Evolutionary conservation across 2,888 invertebrate species (phyloP).

Genomic region (Spisula solida): DNA sequence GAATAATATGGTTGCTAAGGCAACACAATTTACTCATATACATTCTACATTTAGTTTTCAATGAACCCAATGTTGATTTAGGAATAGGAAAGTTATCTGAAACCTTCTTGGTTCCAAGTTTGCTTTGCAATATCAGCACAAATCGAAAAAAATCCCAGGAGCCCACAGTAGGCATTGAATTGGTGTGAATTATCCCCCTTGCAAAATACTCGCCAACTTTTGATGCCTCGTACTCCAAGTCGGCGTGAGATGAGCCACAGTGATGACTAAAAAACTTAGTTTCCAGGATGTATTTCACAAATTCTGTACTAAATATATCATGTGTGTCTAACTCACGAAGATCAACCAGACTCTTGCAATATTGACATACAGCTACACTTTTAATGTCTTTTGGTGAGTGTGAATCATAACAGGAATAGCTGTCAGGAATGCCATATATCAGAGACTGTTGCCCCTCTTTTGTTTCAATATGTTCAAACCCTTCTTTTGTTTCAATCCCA

Average conservation of each 20-base stretch:
- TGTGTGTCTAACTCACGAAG: not conserved
- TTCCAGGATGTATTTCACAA: conserved; percentile 9
- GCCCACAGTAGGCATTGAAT: not conserved
- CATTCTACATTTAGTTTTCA: not conserved
- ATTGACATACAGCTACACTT: not conserved
- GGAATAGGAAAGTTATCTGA: not conserved
- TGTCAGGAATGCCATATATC: not conserved
- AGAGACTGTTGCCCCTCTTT: not conserved
- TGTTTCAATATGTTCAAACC: not conserved
- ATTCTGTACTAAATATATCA: conserved; percentile 7
- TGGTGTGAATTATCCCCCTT: not conserved
- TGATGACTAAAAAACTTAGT: not conserved
- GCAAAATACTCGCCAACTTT: not conserved
- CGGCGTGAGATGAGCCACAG: not conserved
- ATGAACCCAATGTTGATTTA: not conserved
- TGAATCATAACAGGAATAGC: not conserved
- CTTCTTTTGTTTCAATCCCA: not conserved
- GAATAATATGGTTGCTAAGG: not conserved
- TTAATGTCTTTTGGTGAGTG: not conserved
- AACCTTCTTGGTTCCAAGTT: not conserved
- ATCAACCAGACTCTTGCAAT: not conserved
- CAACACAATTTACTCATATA: not conserved
- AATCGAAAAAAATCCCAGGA: not conserved
- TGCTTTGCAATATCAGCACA: conserved; percentile 7
- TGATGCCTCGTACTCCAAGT: not conserved